Conservation (phyloP, 1,140 invertebrate species). For the Bombus turneri region DNA sequence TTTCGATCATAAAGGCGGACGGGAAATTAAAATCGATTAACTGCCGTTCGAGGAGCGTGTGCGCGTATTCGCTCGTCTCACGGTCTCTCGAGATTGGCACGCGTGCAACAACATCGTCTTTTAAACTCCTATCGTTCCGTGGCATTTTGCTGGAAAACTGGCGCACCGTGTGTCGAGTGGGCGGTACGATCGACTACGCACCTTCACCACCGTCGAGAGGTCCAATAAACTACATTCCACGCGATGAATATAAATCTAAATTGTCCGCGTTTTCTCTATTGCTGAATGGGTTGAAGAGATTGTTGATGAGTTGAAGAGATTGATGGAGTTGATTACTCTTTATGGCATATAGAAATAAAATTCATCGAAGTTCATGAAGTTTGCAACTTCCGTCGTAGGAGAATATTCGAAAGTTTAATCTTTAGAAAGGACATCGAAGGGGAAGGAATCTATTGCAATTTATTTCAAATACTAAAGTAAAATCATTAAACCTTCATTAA, state of each 20-base stretch:
- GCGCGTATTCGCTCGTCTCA: conserved; percentile 6
- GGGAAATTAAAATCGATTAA: conserved; percentile 81
- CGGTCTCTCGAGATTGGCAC: conserved; percentile 51
- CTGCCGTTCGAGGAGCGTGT: conserved; percentile 32
- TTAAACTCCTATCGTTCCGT: not conserved
- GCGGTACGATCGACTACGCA: not conserved
- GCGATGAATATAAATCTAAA: not conserved
- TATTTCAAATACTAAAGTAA: not conserved
- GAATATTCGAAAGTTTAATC: not conserved
- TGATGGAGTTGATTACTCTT: not conserved
- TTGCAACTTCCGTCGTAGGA: not conserved
- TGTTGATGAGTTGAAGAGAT: not conserved
- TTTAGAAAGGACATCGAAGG: not conserved
- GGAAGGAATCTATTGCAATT: not conserved
- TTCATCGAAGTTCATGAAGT: not conserved
- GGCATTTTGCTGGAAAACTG: conserved; percentile 5
- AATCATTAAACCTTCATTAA: not conserved
- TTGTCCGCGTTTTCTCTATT: not conserved
- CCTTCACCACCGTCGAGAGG: not conserved
- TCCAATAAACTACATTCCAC: not conserved
- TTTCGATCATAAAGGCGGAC: conserved; percentile 69
- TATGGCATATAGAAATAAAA: not conserved
- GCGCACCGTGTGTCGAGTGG: not conserved
- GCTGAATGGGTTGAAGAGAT: not conserved
- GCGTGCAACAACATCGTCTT: conserved; percentile 33